These are phyloP conservation scores for Zaprionus lachaisei DNA, from an alignment of 1,140 invertebrate genomes.

Conservation along the genomic window DNA sequence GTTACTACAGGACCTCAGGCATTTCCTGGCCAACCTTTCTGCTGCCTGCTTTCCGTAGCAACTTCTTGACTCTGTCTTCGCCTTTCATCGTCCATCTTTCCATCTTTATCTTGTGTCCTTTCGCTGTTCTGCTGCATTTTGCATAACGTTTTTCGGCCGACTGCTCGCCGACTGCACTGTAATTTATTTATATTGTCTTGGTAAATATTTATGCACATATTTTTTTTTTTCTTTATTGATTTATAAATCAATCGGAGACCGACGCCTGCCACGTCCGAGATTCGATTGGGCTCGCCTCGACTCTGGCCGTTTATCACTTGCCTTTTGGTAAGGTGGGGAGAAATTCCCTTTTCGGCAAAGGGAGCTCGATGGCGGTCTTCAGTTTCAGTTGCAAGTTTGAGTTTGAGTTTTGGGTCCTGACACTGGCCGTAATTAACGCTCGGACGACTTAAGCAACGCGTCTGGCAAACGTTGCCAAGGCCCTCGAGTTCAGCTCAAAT, in stretches of 20 bases:
- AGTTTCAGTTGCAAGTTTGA: slow-evolving; percentile 7
- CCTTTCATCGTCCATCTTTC: background rate
- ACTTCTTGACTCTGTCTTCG: background rate
- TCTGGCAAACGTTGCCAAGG: slow-evolving; percentile 22
- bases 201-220: slow-evolving; percentile 73
- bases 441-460: slow-evolving; percentile 31
- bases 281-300: background rate
- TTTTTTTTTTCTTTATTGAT: slow-evolving; percentile 57
- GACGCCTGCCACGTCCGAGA: slow-evolving; percentile 17
- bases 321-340: background rate
- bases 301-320: slow-evolving; percentile 36
- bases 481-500: background rate
- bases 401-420: slow-evolving; percentile 4
- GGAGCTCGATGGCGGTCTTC: background rate
- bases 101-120: slow-evolving; percentile 9
- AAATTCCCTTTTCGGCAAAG: too few relatives aligned
- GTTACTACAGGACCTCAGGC: slow-evolving; percentile 7
- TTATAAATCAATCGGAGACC: slow-evolving; percentile 69
- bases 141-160: slow-evolving; percentile 65
- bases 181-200: slow-evolving; percentile 78
- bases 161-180: slow-evolving; percentile 50
- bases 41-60: background rate
- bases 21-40: slow-evolving; percentile 17
- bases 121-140: slow-evolving; percentile 59
- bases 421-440: slow-evolving; percentile 61